Base-by-base conservation (phyloP, 2,888 invertebrate genomes). In the Arctia plantaginis region DNA sequence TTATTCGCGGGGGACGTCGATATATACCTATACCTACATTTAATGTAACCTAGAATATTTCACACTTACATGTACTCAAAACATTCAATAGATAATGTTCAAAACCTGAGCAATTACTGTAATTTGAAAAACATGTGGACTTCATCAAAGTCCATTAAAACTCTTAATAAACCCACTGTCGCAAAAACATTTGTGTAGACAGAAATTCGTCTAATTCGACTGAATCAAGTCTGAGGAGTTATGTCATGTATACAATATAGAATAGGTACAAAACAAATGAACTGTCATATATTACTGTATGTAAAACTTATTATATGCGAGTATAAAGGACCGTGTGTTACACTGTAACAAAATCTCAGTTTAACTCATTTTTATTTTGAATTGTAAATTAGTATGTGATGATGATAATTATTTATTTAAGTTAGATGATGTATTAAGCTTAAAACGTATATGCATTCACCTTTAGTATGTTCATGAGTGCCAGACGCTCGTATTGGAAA, bases 121-220 rank as follows among this genome's bases (percentile, higher is more conserved):
- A 23, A 68, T 33, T 13, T 7, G 13, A 51, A n/a, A 23, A 51
- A 30, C 3, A 30, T 10, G n/a, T 35, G 1, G 15, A 12, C 18
- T 64, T 67, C 33, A 51, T 47, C 23, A 68, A 41, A 44, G 33
- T 68, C 1, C 3, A 68, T 68, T 68, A 47, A 12, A 51, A 68
- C 47, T 33, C 6, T 47, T 47, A 68, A 66, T 18, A 51, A 51
- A 23, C 27, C 10, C 41, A 66, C 15, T 8, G 18, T 30, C n/a
- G 18, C 41, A 44, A 44, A 66, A 44, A 66, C 27, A 27, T 41
- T 44, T 44, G 27, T 18, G 20, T 7, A 30, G 23, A 51, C 4
- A 27, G 20, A n/a, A 80, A 77, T 39, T 75, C 78, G 39, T 71
- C 71, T 70, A n/a, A 67, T 72, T 75, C 13, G 62, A 70, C 55